Evolutionary conservation across 2,113 vertebrate genomes (phyloP), one percentile per base, ranked within the genome.

Genomic region (Dendrocopos noguchii): DNA sequence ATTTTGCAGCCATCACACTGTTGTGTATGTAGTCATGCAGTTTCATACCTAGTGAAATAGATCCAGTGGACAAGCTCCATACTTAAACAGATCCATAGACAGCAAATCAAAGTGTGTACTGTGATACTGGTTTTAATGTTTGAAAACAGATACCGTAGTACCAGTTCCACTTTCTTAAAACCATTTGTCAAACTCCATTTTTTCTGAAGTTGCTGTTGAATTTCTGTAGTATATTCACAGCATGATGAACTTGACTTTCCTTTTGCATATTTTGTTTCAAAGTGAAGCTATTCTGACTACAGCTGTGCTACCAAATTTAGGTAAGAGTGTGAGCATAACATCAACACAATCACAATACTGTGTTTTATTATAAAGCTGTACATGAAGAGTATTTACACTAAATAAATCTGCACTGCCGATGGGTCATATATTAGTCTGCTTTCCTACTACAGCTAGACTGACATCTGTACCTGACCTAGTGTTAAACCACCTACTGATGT

Each of bases 131-230:
- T 80, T 84, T 91, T 95, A 90, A 82, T 95, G 29, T 56, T 94
- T 74, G 44, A 59, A 81, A 93, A 42, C 39, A 95, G 79, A 44
- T 34, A 46, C 52, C 14, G 16, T 87, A 76, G 46, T 47, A 70
- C 36, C 63, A 71, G 60, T 70, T 59, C 93, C 39, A 80, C 85
- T 94, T 92, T 80, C 78, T 76, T 67, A 68, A 63, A 56, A 56
- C 77, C 84, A 15, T 87, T 96, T 87, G 16, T 79, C 97, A 94
- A 94, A 94, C 59, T 91, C 82, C n/a, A 29, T 31, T 70, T 90
- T 36, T 77, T 87, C 72, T 84, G 85, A 42, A 12, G 50, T 72
- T 80, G 33, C 7, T 91, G 61, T 80, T 39, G 25, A 36, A 94
- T 55, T 55, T 18, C n/a, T 89, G 88, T 88, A 80, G 66, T 56